Evolutionary conservation across 1,140 invertebrate genomes (phyloP), one percentile per base, ranked within the genome.

Genomic region (Musca vetustissima): DNA sequence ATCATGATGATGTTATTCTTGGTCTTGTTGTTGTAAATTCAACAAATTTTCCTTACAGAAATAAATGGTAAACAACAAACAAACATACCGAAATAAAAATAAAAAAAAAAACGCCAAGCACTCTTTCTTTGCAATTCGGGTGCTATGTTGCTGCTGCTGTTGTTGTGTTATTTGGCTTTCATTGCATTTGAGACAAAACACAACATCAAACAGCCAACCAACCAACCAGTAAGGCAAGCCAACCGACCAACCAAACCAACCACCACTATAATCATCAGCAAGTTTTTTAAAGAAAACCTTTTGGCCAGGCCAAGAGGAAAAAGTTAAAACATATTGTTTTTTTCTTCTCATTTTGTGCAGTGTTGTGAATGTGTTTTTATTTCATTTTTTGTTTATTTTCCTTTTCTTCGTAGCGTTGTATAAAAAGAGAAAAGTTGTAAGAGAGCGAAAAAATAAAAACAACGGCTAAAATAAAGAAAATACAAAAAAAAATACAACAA

Each of bases 361-460:
- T 61, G 32, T 61, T 52, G 49, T 52, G n/a, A 19, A 21, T 61
- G 32, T 61, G 49, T 61, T 17, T 61, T 61, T 61, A 21, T 61
- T 61, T 61, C 21, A 4, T 9, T 11, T 19, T 17, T 43, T 28
- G 17, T 61, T 61, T 61, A 17, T 28, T 59, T 59, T 28, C 28
- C n/a, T 59, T 59, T 59, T 59, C 22, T 59, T 61, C 36, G 19
- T 36, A 21, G 57, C 36, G 57, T 61, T 61, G 57, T 36, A 43
- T 61, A 8, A 61, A n/a, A n/a, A n/a, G n/a, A 61, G 57, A 19
- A 15, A 61, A 61, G 36, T 21, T 61, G 36, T 6, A 43, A 36
- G 55, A 59, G 36, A 59, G 55, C n/a, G n/a, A n/a, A n/a, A n/a
- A 28, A 52, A 52, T 52, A 21, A 22, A 2, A 52, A 43, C 36